Evolutionary conservation across 2,113 vertebrate species (phyloP), one percentile per base, ranked within the genome.

Genomic region (Candoia aspera): DNA sequence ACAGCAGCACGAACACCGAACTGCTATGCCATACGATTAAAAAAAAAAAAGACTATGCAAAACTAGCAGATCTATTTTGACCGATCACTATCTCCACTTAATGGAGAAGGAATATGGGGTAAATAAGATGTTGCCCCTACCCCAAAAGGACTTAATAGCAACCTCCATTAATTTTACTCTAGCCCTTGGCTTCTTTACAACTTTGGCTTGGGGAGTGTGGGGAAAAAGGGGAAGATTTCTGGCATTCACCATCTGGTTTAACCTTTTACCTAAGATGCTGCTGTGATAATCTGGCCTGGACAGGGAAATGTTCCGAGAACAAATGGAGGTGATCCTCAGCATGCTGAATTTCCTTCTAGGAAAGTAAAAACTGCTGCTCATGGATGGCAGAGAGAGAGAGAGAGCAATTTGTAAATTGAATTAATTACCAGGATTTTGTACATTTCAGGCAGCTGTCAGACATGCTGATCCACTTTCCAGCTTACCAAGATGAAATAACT

Each of bases 401-500:
- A 57, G 29, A 84, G 37, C 79, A 86, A 6, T 29, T 42, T 86
- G 19, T 91, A 92, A 23, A 73, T 49, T 73, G 91, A 91, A 95
- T 85, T 68, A 88, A 3, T 54, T 33, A n/a, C 83, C 55, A 29
- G 29, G 42, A 24, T 87, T 83, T 93, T 53, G 49, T 9, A 8
- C 92, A 92, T 96, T 90, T 0, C 4, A 98, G 98, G 96, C 94
- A 98, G 89, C 96, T 98, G 90, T 92, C 97, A 93, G 98, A 99
- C 49, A 96, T 97, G 87, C 93, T 98, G 95, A 95, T 98, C 96
- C 98, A 99, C 95, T 99, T 99, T 90, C 97, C 98, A 1, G 94
- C 94, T 2, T 98, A 95, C 96, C 99, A 99, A 94, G 99, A 99
- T 92, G 99, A 99, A 97, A 95, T 99, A 84, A 99, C 99, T 55